Conservation (phyloP, 2,113 vertebrate species). For the Mormyrus iriodes region DNA sequence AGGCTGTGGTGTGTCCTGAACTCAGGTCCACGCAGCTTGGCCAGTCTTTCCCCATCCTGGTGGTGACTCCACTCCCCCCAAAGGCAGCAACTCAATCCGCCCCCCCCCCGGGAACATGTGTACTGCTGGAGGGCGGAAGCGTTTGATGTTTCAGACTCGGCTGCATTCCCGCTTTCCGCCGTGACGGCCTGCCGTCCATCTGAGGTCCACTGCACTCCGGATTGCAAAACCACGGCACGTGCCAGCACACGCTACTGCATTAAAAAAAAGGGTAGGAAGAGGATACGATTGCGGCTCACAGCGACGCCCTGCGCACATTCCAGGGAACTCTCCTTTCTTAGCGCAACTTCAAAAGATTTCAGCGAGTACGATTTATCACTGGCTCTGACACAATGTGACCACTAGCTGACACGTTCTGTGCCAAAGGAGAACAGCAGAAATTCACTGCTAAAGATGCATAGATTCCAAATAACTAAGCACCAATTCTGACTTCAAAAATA, state of each 20-base stretch:
- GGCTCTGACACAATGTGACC: background rate
- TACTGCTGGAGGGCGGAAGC: background rate
- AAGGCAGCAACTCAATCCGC: background rate
- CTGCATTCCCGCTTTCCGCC: constrained; percentile 38
- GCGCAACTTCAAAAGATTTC: background rate
- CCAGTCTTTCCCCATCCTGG: background rate
- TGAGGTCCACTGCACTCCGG: constrained; percentile 11
- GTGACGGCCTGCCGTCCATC: constrained; percentile 47
- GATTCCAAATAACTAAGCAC: background rate
- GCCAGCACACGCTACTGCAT: background rate
- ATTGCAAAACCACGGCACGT: background rate
- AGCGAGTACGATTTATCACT: background rate
- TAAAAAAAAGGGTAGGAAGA: background rate
- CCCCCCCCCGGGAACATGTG: background rate
- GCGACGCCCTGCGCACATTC: background rate
- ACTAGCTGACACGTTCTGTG: background rate
- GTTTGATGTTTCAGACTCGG: constrained; percentile 36
- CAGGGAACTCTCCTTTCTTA: background rate
- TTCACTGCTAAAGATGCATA: background rate
- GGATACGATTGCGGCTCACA: background rate
- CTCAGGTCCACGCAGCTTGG: background rate
- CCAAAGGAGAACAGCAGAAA: background rate
- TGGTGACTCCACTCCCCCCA: background rate
- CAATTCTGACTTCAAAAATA: background rate
- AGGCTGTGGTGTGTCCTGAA: no score